Evolutionary conservation across 2,113 vertebrate genomes (phyloP).

Genomic region (Callithrix jacchus): DNA sequence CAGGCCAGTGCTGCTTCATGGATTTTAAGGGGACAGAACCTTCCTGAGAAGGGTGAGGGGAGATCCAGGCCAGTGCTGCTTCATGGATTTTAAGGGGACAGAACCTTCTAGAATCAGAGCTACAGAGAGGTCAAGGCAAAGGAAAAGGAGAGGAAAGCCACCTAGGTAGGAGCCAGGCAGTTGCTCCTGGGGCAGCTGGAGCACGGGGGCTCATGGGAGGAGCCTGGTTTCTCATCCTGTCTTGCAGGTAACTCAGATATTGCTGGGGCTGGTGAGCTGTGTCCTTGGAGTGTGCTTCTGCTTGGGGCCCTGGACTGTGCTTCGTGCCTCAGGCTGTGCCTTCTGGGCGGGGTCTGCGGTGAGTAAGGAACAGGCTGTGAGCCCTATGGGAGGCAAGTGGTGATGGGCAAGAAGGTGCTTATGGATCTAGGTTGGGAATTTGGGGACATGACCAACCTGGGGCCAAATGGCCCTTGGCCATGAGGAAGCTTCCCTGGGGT

Average conservation of each 20-base stretch:
- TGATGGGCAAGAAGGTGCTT: neutral
- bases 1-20: neutral
- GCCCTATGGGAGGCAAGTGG: neutral
- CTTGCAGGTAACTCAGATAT: conserved; percentile 61
- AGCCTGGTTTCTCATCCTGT: neutral
- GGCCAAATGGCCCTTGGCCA: neutral
- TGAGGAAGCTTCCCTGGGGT: neutral
- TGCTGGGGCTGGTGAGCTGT: conserved; percentile 63
- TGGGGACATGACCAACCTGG: neutral
- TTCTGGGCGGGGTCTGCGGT: conserved; percentile 72
- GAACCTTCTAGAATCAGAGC: conserved; percentile 34
- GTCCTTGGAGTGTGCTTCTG: conserved; percentile 47
- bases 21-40: neutral
- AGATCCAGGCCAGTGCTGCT: neutral
- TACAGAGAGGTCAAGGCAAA: neutral
- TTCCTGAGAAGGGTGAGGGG: neutral
- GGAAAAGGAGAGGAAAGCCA: neutral
- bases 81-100: neutral
- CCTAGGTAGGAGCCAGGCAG: no score
- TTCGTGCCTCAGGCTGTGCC: conserved; percentile 34
- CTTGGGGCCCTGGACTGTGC: conserved; percentile 35
- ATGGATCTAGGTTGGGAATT: neutral
- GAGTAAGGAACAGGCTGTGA: neutral
- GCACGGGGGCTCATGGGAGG: fast-evolving
- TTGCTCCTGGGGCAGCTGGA: fast-evolving